Evolutionary conservation across 2,888 invertebrate species (phyloP).

Genomic region (Crocallis elinguaria): DNA sequence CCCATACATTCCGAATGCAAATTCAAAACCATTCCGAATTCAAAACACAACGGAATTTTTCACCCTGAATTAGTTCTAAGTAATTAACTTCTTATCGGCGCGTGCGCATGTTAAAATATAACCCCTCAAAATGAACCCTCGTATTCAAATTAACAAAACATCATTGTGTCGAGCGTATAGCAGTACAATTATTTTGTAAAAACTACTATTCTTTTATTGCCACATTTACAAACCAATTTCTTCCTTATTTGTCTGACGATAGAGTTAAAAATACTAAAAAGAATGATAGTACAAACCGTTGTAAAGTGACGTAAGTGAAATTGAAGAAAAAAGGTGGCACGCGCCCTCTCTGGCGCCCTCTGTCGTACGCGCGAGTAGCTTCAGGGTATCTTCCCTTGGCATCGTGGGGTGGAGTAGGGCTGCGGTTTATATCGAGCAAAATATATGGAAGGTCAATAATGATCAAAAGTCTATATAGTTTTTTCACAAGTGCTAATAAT

Average conservation of each 20-base stretch:
- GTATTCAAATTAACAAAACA: constrained; percentile 84
- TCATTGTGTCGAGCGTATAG: constrained; percentile 50
- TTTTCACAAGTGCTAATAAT: too few relatives aligned
- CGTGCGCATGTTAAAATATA: constrained; percentile 68
- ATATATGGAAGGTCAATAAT: background rate
- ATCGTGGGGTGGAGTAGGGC: constrained; percentile 70
- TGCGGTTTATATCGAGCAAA: constrained; percentile 35
- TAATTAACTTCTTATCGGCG: constrained; percentile 80
- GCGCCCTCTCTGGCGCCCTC: constrained; percentile 61
- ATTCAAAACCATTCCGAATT: constrained; percentile 49
- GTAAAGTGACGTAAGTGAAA: constrained; percentile 68
- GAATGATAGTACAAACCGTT: constrained; percentile 46
- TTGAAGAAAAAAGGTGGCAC: constrained; percentile 82
- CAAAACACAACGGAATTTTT: constrained; percentile 68
- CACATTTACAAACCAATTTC: constrained; percentile 10
- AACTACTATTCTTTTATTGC: constrained; percentile 45
- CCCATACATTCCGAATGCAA: constrained; percentile 26
- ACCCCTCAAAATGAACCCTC: constrained; percentile 64
- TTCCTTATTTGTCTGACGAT: constrained; percentile 8
- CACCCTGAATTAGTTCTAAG: constrained; percentile 80
- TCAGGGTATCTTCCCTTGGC: constrained; percentile 73
- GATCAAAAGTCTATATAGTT: too few relatives aligned
- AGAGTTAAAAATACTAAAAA: constrained; percentile 32
- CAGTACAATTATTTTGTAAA: constrained; percentile 26
- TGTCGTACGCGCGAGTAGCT: constrained; percentile 60